A percentile compares a stretch with the other conserved stretches of the same genome.
phyloP scores from a whole-genome alignment of 2,888 invertebrate genomes.

The Marasmarcha lunaedactyla region DNA sequence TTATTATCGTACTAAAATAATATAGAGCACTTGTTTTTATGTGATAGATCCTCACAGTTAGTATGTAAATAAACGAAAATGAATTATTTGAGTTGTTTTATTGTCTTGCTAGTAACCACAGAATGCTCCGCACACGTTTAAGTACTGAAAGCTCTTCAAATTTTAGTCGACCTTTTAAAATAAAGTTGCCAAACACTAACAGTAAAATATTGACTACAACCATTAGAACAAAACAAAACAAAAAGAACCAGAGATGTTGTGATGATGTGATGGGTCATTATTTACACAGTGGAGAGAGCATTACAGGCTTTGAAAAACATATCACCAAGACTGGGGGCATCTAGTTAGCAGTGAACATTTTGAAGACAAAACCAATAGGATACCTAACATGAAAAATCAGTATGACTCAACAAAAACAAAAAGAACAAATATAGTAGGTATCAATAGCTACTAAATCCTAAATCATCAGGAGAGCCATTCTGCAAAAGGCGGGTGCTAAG shows the following conservation, averaged over 20 bases:
- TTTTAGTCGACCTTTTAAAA: not conserved
- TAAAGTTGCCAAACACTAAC: not conserved
- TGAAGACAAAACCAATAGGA: no score
- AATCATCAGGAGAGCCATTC: no score
- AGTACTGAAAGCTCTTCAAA: not conserved
- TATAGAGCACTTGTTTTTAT: slow-evolving; percentile 53
- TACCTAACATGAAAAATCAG: not conserved
- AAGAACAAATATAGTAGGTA: no score
- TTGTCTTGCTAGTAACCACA: slow-evolving; percentile 3
- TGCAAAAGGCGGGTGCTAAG: no score
- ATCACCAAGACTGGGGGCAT: no score
- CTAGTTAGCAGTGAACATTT: no score
- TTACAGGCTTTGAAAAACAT: no score
- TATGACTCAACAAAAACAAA: no score
- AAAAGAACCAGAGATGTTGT: not conserved
- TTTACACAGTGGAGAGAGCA: no score
- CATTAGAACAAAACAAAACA: not conserved
- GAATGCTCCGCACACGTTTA: not conserved
- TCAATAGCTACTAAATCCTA: no score
- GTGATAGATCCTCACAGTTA: slow-evolving; percentile 58
- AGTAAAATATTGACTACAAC: not conserved
- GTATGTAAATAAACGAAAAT: slow-evolving; percentile 66
- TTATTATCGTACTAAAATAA: slow-evolving; percentile 16
- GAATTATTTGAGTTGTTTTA: slow-evolving; percentile 35
- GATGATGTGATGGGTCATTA: no score